Evolutionary conservation across 2,888 invertebrate genomes (phyloP).

Genomic region (Dioctria rufipes): DNA sequence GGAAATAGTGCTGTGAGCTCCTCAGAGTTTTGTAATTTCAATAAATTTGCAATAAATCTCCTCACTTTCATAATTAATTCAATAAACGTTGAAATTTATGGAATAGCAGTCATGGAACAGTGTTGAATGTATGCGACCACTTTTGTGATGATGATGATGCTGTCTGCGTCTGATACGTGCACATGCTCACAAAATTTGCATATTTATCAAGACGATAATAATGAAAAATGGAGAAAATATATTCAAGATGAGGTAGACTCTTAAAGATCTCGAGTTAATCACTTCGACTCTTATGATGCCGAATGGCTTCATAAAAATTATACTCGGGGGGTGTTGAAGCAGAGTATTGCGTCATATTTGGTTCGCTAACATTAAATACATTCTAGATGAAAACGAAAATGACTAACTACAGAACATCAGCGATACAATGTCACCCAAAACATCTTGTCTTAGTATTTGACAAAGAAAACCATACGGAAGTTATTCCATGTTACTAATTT

Average conservation of each 20-base stretch:
- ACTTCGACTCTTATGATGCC: neutral
- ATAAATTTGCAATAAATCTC: conserved; percentile 52
- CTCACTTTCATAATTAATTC: conserved; percentile 49
- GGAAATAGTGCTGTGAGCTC: neutral
- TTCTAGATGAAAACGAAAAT: neutral
- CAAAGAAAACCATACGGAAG: neutral
- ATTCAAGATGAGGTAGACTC: conserved; percentile 21
- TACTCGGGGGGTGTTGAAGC: neutral
- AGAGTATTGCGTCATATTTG: neutral
- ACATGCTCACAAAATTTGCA: conserved; percentile 40
- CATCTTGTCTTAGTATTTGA: neutral
- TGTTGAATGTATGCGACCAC: conserved; percentile 16
- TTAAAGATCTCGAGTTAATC: conserved; percentile 18
- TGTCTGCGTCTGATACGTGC: conserved; percentile 12
- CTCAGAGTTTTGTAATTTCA: conserved; percentile 29
- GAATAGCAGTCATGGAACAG: conserved; percentile 19
- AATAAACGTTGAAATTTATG: conserved; percentile 46
- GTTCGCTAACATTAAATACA: neutral
- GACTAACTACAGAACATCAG: neutral
- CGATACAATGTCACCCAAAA: neutral
- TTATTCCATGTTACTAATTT: neutral
- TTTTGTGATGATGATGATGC: neutral
- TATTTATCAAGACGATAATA: conserved; percentile 36
- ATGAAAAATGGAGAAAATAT: conserved; percentile 18
- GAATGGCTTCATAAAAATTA: neutral